phyloP scores from a whole-genome alignment of 2,113 vertebrate species.

The Rhinopithecus roxellana region DNA sequence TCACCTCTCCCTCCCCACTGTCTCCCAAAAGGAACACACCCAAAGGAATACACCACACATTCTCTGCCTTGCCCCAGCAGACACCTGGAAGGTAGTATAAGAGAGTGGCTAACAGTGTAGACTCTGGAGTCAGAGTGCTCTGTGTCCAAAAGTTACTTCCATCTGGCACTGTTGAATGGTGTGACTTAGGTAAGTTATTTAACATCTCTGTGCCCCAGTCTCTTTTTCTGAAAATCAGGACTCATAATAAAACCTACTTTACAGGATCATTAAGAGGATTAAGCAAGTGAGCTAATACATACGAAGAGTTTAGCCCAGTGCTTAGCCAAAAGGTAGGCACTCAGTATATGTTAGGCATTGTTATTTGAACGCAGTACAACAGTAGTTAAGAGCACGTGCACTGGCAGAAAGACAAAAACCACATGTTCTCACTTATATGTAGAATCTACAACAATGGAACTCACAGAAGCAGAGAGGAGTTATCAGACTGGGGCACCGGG shows the following conservation, averaged over 20 bases:
- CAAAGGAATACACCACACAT: background rate
- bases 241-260: slow-evolving; percentile 47
- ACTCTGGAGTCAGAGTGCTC: background rate
- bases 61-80: background rate
- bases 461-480: background rate
- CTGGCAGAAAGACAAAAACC: background rate
- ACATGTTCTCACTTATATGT: background rate
- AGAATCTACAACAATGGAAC: background rate
- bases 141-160: background rate
- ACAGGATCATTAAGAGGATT: slow-evolving; percentile 33
- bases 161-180: background rate
- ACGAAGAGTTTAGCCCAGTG: background rate
- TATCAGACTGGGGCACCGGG: background rate
- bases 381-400: background rate
- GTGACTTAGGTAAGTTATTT: slow-evolving; percentile 17
- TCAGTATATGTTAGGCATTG: slow-evolving; percentile 30
- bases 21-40: background rate
- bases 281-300: background rate
- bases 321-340: background rate
- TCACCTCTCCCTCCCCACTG: background rate
- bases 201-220: background rate
- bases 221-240: slow-evolving; percentile 10
- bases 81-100: background rate
- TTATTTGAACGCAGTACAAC: background rate
- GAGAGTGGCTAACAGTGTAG: background rate